Evolutionary conservation across 2,888 invertebrate genomes (phyloP).

Genomic region (Cephus spinipes): DNA sequence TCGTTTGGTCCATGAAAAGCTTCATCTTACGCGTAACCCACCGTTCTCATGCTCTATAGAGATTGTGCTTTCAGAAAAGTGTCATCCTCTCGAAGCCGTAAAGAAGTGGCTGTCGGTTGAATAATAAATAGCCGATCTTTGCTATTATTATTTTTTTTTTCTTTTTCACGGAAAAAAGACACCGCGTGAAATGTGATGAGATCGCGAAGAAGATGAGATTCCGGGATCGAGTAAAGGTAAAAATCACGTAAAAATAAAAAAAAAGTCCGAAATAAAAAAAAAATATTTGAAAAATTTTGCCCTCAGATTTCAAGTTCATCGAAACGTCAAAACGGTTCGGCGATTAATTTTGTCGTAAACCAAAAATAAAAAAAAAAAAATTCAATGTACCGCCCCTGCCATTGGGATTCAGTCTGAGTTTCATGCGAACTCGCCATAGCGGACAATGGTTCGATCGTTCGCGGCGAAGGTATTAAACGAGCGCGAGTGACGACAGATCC

Average conservation of each 20-base stretch:
- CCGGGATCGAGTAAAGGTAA: background rate
- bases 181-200: background rate
- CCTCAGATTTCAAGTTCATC: too few relatives aligned
- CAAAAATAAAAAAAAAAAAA: too few relatives aligned
- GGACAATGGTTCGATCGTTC: conserved; percentile 24
- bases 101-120: background rate
- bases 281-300: too few relatives aligned
- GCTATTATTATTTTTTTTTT: background rate
- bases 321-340: too few relatives aligned
- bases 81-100: background rate
- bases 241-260: too few relatives aligned
- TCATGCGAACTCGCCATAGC: conserved; percentile 25
- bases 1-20: background rate
- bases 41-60: background rate
- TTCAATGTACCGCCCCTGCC: background rate
- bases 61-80: background rate
- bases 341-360: too few relatives aligned
- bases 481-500: conserved; percentile 22
- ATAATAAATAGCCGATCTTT: background rate
- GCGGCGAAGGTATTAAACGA: conserved; percentile 21
- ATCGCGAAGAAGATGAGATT: background rate
- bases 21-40: background rate
- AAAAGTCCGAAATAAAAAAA: too few relatives aligned
- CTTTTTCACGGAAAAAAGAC: background rate
- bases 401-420: conserved; percentile 18